Conservation (phyloP, 2,797 vertebrate species). For the Halcyon smyrnensis region DNA sequence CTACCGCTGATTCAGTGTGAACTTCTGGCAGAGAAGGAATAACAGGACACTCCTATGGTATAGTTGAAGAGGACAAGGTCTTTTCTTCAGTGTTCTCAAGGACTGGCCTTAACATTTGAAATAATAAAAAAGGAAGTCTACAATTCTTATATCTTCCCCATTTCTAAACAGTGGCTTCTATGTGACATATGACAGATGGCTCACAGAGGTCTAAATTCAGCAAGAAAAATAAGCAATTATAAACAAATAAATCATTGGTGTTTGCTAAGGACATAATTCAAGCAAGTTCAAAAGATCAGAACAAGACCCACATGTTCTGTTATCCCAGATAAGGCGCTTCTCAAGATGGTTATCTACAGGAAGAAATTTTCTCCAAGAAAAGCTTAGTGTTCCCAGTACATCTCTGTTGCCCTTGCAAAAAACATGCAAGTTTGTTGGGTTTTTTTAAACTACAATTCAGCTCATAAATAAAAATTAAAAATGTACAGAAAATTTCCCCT, state of each 20-base stretch:
- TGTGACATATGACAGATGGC: background rate
- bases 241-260: slow-evolving; percentile 44
- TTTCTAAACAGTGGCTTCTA: background rate
- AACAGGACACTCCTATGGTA: background rate
- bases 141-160: background rate
- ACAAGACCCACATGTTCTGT: background rate
- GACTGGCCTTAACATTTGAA: background rate
- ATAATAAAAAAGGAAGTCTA: background rate
- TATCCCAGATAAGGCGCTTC: slow-evolving; percentile 3
- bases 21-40: background rate
- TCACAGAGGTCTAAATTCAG: background rate
- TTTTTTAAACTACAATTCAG: background rate
- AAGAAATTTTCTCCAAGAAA: slow-evolving; percentile 43
- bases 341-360: slow-evolving; percentile 50
- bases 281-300: slow-evolving; percentile 51
- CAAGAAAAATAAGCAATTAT: slow-evolving; percentile 57
- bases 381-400: background rate
- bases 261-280: slow-evolving; percentile 38
- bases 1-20: background rate
- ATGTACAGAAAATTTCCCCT: background rate
- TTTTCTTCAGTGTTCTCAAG: background rate
- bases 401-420: slow-evolving; percentile 16
- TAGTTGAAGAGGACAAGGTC: background rate
- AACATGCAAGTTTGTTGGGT: background rate
- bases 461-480: background rate